Conservation (phyloP, 2,888 invertebrate species). For the Clistopyga incitator region DNA sequence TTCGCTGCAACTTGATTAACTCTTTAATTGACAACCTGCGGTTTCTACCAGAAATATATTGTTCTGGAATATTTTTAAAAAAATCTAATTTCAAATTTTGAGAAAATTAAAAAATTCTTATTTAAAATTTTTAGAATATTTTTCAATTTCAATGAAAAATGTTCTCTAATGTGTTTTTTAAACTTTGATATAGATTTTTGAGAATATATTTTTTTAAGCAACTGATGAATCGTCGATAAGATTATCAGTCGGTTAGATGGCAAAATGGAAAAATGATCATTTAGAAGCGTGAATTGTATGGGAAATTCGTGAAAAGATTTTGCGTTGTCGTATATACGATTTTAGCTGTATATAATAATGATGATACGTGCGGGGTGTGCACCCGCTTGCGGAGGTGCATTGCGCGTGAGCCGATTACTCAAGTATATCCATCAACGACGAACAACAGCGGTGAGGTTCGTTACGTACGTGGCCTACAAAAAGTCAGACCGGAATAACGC, state of each 20-base stretch:
- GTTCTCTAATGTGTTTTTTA: too few species aligned
- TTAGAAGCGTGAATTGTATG: not conserved
- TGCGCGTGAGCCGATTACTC: constrained; percentile 65
- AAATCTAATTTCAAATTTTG: too few species aligned
- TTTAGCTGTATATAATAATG: constrained; percentile 18
- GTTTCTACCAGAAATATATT: too few species aligned
- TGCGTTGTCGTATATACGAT: not conserved
- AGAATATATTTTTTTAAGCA: too few species aligned
- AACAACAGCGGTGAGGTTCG: constrained; percentile 42
- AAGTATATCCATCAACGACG: constrained; percentile 41
- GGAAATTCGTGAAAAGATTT: not conserved
- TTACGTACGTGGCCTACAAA: constrained; percentile 60
- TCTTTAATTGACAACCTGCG: too few species aligned
- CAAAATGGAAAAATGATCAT: not conserved
- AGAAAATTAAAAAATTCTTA: too few species aligned
- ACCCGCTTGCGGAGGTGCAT: constrained; percentile 51
- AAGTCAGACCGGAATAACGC: constrained; percentile 70
- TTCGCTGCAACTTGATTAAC: not conserved
- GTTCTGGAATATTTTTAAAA: too few species aligned
- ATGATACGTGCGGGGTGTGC: constrained; percentile 36
- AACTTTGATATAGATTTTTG: too few species aligned
- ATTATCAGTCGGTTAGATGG: not conserved
- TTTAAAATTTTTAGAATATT: too few species aligned
- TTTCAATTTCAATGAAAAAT: too few species aligned
- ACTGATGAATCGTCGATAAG: not conserved